Base-by-base conservation (phyloP, 2,888 invertebrate genomes). In the Hartigia nigra region DNA sequence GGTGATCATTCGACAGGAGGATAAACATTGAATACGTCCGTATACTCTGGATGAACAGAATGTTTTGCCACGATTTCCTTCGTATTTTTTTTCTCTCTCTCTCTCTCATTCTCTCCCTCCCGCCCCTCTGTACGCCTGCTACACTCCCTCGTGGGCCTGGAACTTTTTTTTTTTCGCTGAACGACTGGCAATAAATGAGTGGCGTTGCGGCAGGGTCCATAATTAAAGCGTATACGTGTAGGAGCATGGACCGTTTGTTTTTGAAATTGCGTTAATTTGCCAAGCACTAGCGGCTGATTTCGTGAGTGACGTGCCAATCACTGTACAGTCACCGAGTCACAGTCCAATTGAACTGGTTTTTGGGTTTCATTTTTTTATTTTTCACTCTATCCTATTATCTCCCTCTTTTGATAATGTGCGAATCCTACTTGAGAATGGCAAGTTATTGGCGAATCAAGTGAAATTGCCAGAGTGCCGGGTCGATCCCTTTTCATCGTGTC, bases 251-350 rank as follows among this genome's bases (percentile, higher is more conserved):
- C 85, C 85, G 89, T 90, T 90, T 90, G 89, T 90, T 90, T 88
- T 88, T 83, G 86, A 88, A 88, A 90, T 89, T 89, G 90, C 86
- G 90, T 90, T 90, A 90, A 90, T 90, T 90, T 88, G 89, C 87
- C 86, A 85, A 86, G 86, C 87, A 86, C 86, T 84, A 85, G 87
- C 86, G 83, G 87, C 86, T 89, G 89, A 90, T 89, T 90, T 89
- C 86, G 87, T 86, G 89, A 88, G 88, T 90, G 90, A 90, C 89
- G 87, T 87, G 86, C 87, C 89, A 91, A 90, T 90, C 90, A 88
- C 89, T 87, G 87, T 84, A 85, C 88, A 88, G 88, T 90, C 87
- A 87, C 88, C 84, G 85, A 84, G 23, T n/a, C n/a, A n/a, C n/a
- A n/a, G 23, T 55, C 55, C 23, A 55, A 55, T 55, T 23, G 23